These are phyloP conservation scores for Atherix ibis DNA, from an alignment of 2,888 invertebrate genomes.

Conservation along the genomic window DNA sequence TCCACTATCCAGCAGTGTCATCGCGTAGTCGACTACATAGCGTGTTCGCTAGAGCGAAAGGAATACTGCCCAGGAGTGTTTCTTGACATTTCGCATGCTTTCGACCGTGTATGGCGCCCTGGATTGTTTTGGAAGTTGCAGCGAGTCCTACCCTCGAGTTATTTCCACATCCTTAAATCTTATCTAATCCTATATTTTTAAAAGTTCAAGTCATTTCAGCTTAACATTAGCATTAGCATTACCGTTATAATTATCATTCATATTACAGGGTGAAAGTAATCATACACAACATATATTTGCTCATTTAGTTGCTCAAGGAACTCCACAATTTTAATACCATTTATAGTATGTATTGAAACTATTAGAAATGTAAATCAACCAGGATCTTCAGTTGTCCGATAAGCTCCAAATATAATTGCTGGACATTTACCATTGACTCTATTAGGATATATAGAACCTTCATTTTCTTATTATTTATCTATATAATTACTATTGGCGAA, in stretches of 20 bases:
- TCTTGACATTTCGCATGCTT: too few species aligned
- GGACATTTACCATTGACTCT: constrained; percentile 51
- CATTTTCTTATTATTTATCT: constrained; percentile 16
- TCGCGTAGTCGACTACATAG: too few species aligned
- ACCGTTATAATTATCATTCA: constrained; percentile 47
- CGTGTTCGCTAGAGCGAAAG: too few species aligned
- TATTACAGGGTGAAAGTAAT: constrained; percentile 47
- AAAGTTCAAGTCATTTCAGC: constrained; percentile 46
- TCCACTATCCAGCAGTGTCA: too few species aligned
- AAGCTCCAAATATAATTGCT: constrained; percentile 64
- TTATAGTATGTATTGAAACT: constrained; percentile 60
- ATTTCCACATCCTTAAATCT: too few species aligned
- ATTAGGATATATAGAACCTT: constrained; percentile 34
- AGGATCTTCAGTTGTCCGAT: constrained; percentile 49
- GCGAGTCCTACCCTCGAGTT: too few species aligned
- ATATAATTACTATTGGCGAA: constrained; percentile 28
- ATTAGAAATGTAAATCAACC: constrained; percentile 58
- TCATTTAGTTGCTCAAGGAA: constrained; percentile 52
- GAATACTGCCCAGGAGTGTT: too few species aligned
- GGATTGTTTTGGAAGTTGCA: too few species aligned
- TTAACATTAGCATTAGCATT: constrained; percentile 42
- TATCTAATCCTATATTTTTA: constrained; percentile 61
- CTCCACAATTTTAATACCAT: constrained; percentile 48
- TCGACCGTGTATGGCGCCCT: too few species aligned
- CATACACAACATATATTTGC: constrained; percentile 46